These are phyloP conservation scores for Dicycla oo DNA, from an alignment of 2,888 invertebrate genomes.

Conservation along the genomic window DNA sequence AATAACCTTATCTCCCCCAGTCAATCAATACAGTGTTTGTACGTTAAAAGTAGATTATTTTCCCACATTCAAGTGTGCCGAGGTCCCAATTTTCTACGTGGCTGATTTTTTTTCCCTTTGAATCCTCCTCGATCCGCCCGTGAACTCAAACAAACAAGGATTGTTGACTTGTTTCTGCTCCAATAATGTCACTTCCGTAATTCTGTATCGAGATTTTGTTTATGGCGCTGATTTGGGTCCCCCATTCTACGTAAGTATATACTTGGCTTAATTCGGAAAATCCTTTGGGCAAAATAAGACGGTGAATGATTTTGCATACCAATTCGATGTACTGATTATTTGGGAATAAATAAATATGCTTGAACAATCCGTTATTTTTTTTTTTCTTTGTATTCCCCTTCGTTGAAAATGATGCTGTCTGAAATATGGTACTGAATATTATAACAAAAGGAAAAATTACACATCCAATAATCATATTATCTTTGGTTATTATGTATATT, in stretches of 20 bases:
- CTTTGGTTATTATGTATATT: conserved; percentile 5
- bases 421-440: conserved; percentile 14
- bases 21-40: conserved; percentile 58
- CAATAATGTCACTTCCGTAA: conserved; percentile 66
- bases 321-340: conserved; percentile 58
- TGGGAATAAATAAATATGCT: conserved; percentile 47
- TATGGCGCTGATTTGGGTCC: conserved; percentile 60
- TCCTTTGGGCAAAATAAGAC: conserved; percentile 42
- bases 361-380: conserved; percentile 48
- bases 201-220: conserved; percentile 65
- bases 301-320: conserved; percentile 60
- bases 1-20: conserved; percentile 17
- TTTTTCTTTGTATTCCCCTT: conserved; percentile 14
- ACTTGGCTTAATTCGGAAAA: conserved; percentile 43
- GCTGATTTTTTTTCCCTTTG: conserved; percentile 63
- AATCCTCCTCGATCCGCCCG: conserved; percentile 54
- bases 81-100: conserved; percentile 64
- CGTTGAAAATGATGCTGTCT: conserved; percentile 22
- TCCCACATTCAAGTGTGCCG: conserved; percentile 54
- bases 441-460: conserved; percentile 30
- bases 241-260: conserved; percentile 39
- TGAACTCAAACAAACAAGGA: conserved; percentile 67
- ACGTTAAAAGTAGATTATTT: conserved; percentile 62
- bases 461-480: conserved; percentile 28
- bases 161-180: conserved; percentile 67